Evolutionary conservation across 2,113 vertebrate genomes (phyloP), one percentile per base, ranked within the genome.

Genomic region (Protobothrops mucrosquamatus): DNA sequence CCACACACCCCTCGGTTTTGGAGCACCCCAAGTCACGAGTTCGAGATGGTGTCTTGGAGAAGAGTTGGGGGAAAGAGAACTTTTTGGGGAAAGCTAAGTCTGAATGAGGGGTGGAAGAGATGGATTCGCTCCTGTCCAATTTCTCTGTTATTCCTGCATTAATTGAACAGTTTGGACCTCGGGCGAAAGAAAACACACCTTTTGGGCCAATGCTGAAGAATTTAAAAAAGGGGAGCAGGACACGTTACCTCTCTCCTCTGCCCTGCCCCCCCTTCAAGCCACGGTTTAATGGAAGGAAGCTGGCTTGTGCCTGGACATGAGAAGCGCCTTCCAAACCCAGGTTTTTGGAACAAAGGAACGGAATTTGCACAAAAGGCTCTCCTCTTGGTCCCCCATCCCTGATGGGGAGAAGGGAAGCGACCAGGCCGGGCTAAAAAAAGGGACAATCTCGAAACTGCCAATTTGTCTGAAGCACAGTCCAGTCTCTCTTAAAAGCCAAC

Each of bases 391-490:
- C n/a, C 18, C 18, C 2, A 26, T 18, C 46, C 43, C 23, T 3
- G 18, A 48, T 0, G 1, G 12, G 29, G 20, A n/a, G 18, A n/a
- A 10, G 8, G 57, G 9, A 18, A 57, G 15, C 24, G 24, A 22
- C 55, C 43, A 22, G 20, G 8, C 0, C 11, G 11, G 81, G 26
- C 3, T 14, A 20, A 43, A 18, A 3, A 51, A 29, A 14, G 15
- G n/a, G 6, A 54, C 56, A n/a, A 14, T 34, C 74, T 91, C 22
- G n/a, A 81, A 29, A 43, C 74, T 24, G 6, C 69, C 74, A 15
- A 4, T 34, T 57, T 39, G 29, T 55, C 43, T 48, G 24, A 93
- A 93, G 93, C 93, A 89, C 93, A 89, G 55, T 85, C 43, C 3
- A 52, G 26, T n/a, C 43, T 22, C 61, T 26, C 57, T 1, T 7